Percentiles rank a stretch among this genome's conserved stretches.
Evolutionary conservation across 2,113 vertebrate genomes (phyloP).

Genomic region (Regulus satrapa): DNA sequence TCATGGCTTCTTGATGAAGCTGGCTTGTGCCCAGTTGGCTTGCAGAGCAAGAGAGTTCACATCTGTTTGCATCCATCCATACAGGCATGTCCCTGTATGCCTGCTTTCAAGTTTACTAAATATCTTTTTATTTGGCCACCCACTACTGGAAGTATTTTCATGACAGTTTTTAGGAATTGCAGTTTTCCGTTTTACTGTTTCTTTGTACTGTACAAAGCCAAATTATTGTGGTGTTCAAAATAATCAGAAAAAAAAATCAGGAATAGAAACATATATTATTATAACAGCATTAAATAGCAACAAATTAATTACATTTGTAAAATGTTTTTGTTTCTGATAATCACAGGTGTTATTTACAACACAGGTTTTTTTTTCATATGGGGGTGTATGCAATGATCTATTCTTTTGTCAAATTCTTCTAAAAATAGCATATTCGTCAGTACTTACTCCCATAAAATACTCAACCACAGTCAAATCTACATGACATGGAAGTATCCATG

Average conservation of each 20-base stretch:
- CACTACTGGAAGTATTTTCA: slow-evolving; percentile 7
- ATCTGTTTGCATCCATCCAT: background rate
- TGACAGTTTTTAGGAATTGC: background rate
- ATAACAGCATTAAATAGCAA: background rate
- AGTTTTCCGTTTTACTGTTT: background rate
- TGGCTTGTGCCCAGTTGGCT: background rate
- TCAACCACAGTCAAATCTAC: background rate
- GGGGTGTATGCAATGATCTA: background rate
- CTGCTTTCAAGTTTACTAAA: slow-evolving; percentile 12
- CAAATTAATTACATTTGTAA: background rate
- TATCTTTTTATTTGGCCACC: slow-evolving; percentile 1
- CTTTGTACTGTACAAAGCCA: background rate
- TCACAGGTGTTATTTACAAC: slow-evolving; percentile 15
- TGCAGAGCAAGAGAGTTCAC: background rate
- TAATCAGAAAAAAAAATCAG: slow-evolving; percentile 2
- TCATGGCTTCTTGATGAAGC: background rate
- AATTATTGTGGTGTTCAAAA: background rate
- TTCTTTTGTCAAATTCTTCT: background rate
- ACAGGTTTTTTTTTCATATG: background rate
- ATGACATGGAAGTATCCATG: background rate
- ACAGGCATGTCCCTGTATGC: background rate
- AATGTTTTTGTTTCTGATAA: background rate
- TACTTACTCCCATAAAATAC: background rate
- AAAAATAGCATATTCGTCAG: background rate
- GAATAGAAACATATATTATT: background rate